phyloP scores from a whole-genome alignment of 2,888 invertebrate species.

The Erebia epiphron region DNA sequence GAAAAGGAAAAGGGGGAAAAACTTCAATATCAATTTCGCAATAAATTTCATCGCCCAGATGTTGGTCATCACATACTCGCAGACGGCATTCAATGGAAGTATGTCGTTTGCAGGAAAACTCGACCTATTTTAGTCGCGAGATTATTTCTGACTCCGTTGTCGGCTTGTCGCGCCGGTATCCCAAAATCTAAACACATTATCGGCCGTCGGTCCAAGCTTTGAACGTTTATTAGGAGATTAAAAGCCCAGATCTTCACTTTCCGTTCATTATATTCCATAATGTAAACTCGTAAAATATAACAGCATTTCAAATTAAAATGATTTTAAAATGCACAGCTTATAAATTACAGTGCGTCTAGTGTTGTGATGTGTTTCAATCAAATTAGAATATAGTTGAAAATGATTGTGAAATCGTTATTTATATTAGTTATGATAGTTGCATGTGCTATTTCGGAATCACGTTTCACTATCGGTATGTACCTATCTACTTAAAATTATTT shows the following conservation, averaged over 20 bases:
- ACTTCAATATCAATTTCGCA: slow-evolving; percentile 16
- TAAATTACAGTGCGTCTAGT: slow-evolving; percentile 3
- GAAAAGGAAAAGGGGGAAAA: not conserved
- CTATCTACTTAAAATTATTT: slow-evolving; percentile 24
- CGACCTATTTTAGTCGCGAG: slow-evolving; percentile 73
- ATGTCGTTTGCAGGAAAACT: slow-evolving; percentile 79
- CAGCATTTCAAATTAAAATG: not conserved
- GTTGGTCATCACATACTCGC: slow-evolving; percentile 22
- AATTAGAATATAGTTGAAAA: slow-evolving; percentile 43
- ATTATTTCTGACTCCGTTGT: slow-evolving; percentile 70
- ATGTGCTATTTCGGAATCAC: slow-evolving; percentile 47
- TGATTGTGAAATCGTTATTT: slow-evolving; percentile 48
- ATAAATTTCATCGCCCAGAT: slow-evolving; percentile 15
- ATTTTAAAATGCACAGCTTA: not conserved
- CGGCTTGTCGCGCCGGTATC: slow-evolving; percentile 65
- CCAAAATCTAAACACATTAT: slow-evolving; percentile 73
- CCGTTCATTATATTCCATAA: slow-evolving; percentile 12
- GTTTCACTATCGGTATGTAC: slow-evolving; percentile 55
- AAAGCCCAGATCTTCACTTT: slow-evolving; percentile 26
- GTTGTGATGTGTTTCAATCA: not conserved
- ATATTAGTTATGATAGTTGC: slow-evolving; percentile 49
- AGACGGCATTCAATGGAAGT: slow-evolving; percentile 62
- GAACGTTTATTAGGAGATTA: slow-evolving; percentile 62
- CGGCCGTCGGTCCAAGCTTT: slow-evolving; percentile 55
- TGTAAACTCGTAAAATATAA: slow-evolving; percentile 20